phyloP scores from a whole-genome alignment of 2,113 vertebrate genomes.

The Conger conger region DNA sequence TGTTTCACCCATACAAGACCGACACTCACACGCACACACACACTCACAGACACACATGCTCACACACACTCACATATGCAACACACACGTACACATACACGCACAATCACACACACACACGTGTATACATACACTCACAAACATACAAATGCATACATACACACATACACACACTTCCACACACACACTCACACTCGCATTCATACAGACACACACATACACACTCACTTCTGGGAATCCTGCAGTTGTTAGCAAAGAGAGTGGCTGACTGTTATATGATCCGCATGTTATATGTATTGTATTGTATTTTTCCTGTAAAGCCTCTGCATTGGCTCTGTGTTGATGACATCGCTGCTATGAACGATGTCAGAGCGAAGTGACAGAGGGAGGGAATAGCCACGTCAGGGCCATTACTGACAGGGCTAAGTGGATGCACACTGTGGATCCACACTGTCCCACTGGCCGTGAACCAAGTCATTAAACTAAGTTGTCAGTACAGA shows the following conservation, averaged over 20 bases:
- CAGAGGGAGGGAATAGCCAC: slow-evolving; percentile 45
- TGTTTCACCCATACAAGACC: too few species aligned
- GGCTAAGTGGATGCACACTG: slow-evolving; percentile 62
- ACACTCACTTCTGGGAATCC: background rate
- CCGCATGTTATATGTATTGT: background rate
- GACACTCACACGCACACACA: too few species aligned
- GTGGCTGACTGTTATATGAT: background rate
- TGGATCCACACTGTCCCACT: slow-evolving; percentile 55
- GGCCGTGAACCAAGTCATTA: slow-evolving; percentile 65
- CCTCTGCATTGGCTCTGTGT: background rate
- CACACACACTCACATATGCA: too few species aligned
- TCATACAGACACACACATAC: background rate
- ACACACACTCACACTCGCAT: too few species aligned
- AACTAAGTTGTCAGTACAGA: slow-evolving; percentile 53
- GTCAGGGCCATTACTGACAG: slow-evolving; percentile 54
- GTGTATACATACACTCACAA: too few species aligned
- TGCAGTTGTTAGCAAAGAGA: slow-evolving; percentile 5
- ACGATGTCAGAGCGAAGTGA: slow-evolving; percentile 44
- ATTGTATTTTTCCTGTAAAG: background rate
- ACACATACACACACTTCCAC: too few species aligned
- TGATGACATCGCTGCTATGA: slow-evolving; percentile 28
- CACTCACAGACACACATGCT: too few species aligned
- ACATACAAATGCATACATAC: background rate
- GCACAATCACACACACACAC: too few species aligned
- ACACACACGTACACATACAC: too few species aligned